Evolutionary conservation across 2,797 vertebrate species (phyloP).

Genomic region (Cryptoprocta ferox): DNA sequence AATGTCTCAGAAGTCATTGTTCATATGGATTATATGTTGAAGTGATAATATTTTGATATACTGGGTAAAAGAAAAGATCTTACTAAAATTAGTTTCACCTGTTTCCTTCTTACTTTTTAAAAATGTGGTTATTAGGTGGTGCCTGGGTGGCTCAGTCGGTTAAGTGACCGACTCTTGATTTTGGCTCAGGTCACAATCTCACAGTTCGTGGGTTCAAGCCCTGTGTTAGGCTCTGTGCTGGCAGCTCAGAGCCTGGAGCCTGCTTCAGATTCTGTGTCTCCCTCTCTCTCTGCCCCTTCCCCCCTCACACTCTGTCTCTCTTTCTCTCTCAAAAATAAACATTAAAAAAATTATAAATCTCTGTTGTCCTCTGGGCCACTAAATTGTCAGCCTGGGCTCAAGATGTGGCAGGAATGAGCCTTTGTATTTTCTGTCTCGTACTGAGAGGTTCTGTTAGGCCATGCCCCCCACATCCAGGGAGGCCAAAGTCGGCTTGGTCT

Average conservation of each 20-base stretch:
- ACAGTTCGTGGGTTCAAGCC: no score
- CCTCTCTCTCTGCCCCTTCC: no score
- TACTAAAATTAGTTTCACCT: slow-evolving; percentile 35
- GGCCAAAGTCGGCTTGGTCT: neutral
- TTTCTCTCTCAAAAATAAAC: neutral
- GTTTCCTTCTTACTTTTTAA: neutral
- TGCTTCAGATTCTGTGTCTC: no score
- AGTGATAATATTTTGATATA: neutral
- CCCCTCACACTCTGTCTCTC: no score
- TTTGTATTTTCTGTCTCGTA: slow-evolving; percentile 1
- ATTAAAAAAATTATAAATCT: neutral
- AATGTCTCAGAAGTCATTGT: neutral
- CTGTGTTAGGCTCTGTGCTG: no score
- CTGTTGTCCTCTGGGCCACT: neutral
- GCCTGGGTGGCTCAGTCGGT: no score
- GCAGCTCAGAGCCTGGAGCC: no score
- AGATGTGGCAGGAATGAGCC: neutral
- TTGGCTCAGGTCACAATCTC: no score
- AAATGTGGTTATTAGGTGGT: neutral
- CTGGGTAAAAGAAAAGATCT: neutral
- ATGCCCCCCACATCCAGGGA: neutral
- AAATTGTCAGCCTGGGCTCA: neutral
- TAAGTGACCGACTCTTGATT: no score
- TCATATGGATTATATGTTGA: neutral
- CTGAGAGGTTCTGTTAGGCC: neutral